Conservation (phyloP, 2,797 vertebrate species). For the Borostomias antarcticus region DNA sequence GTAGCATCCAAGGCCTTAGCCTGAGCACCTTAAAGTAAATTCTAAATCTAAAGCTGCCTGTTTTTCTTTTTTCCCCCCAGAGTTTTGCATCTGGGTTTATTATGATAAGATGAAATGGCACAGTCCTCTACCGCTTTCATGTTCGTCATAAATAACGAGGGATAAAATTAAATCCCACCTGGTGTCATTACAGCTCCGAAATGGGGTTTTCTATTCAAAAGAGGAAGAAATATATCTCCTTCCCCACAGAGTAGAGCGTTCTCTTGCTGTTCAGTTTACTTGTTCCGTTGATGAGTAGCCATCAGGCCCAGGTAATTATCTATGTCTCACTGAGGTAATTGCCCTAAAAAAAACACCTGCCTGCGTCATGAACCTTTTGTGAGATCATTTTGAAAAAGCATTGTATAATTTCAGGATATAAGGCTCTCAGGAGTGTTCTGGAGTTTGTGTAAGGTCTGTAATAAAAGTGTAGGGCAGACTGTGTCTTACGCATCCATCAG, state of each 20-base stretch:
- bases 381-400: constrained; percentile 40
- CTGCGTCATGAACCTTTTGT: constrained; percentile 47
- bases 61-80: no score
- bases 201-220: background rate
- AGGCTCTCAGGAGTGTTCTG: background rate
- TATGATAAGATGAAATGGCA: constrained; percentile 6
- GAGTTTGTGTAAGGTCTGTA: background rate
- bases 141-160: background rate
- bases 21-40: no score
- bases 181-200: background rate
- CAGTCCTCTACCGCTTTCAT: background rate
- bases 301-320: constrained; percentile 42
- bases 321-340: constrained; percentile 27
- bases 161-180: background rate
- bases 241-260: constrained; percentile 24
- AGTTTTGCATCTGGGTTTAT: no score
- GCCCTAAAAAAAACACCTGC: constrained; percentile 34
- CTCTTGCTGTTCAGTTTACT: constrained; percentile 31
- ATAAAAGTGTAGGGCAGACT: background rate
- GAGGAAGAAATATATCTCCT: constrained; percentile 8
- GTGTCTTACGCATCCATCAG: constrained; percentile 20
- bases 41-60: no score
- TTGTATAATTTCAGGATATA: background rate
- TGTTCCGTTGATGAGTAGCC: constrained; percentile 30
- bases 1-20: no score